Base-by-base conservation (phyloP, 2,113 vertebrate species). In the Apteryx owenii region DNA sequence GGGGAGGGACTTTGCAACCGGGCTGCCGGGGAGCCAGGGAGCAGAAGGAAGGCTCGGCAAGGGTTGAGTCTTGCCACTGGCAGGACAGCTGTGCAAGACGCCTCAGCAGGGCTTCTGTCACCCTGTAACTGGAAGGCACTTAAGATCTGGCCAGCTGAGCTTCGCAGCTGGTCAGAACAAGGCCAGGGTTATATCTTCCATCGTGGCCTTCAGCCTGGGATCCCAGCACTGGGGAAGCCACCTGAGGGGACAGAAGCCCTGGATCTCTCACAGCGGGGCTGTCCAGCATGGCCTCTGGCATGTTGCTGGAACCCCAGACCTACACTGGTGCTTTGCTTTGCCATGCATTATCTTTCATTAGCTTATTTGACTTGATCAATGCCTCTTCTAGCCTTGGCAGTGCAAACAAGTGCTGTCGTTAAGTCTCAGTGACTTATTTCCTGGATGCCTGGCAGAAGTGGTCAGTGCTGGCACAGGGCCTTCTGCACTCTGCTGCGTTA, bases 71-170 rank as follows among this genome's bases (percentile, higher is more conserved):
- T 69, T 72, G 23, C 53, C 51, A 12, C 22, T 76, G 23, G 42
- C 15, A 54, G 29, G 31, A n/a, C n/a, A 61, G 38, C n/a, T 20
- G 29, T 0, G 0, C 36, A 73, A 86, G 33, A 28, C 10, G n/a
- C 26, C 17, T 91, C 50, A 36, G n/a, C 38, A 75, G 54, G 11
- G 28, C 42, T 89, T 33, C 44, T 31, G 46, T 11, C 46, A 48
- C 46, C 46, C 46, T 18, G 64, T 18, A 29, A 36, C 66, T 75
- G 60, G 28, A 62, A 87, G 51, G 40, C 25, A 38, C 60, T 23
- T 81, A 38, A 58, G 69, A 87, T 60, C 42, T 46, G 46, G 20
- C 80, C 42, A 61, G 80, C 20, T 61, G 51, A 84, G n/a, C 31
- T 81, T 51, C 65, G 48, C 26, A 81, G 11, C 28, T 3, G 1